Evolutionary conservation across 2,888 invertebrate genomes (phyloP).

Genomic region (Nudaria mundana): DNA sequence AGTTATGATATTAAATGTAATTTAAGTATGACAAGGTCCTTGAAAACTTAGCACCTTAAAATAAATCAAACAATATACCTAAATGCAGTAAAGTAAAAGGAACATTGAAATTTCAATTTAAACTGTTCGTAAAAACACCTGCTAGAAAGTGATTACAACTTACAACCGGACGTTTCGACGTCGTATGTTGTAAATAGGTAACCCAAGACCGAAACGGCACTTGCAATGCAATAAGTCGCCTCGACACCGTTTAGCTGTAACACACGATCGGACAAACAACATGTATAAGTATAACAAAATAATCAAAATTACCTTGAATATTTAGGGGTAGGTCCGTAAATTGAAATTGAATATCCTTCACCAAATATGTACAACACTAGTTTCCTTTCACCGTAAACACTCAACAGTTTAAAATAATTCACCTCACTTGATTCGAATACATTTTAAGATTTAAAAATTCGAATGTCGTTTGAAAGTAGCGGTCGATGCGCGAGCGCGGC

Average conservation of each 20-base stretch:
- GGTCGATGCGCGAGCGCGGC: slow-evolving; percentile 59
- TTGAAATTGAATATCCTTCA: slow-evolving; percentile 56
- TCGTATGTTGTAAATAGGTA: slow-evolving; percentile 67
- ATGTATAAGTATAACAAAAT: slow-evolving; percentile 33
- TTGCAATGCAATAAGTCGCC: slow-evolving; percentile 53
- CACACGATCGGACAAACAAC: slow-evolving; percentile 30
- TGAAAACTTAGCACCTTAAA: too few species aligned
- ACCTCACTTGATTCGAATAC: slow-evolving; percentile 69
- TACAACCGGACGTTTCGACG: slow-evolving; percentile 46
- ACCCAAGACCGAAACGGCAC: slow-evolving; percentile 58
- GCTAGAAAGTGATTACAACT: slow-evolving; percentile 56
- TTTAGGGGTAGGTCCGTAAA: slow-evolving; percentile 47
- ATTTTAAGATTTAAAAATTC: slow-evolving; percentile 55
- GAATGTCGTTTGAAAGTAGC: slow-evolving; percentile 46
- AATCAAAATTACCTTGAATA: slow-evolving; percentile 57
- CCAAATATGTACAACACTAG: slow-evolving; percentile 47
- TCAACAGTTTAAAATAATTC: slow-evolving; percentile 44
- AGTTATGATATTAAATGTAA: too few species aligned
- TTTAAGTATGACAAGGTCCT: too few species aligned
- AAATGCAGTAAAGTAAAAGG: too few species aligned
- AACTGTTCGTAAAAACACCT: slow-evolving; percentile 39
- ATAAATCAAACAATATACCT: too few species aligned
- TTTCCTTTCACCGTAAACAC: slow-evolving; percentile 40
- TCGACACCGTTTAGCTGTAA: slow-evolving; percentile 49
- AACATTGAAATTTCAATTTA: too few species aligned